Evolutionary conservation across 1,140 invertebrate species (phyloP).

Genomic region (Popillia japonica): DNA sequence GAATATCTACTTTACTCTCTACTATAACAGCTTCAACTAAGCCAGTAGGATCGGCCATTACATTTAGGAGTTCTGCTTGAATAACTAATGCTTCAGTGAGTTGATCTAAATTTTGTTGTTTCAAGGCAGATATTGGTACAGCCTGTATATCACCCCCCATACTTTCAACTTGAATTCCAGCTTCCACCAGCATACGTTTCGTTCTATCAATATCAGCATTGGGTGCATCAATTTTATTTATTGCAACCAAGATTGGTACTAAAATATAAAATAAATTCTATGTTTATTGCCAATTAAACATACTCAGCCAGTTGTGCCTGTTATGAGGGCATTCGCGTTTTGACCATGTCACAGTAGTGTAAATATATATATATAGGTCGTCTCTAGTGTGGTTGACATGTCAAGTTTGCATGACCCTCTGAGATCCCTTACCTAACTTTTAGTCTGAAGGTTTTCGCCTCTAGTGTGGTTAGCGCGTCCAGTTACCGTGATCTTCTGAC

Average conservation of each 20-base stretch:
- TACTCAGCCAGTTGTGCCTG: no score
- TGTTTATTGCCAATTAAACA: no score
- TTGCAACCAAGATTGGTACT: constrained; percentile 97
- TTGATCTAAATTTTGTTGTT: constrained; percentile 79
- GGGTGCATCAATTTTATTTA: constrained; percentile 98
- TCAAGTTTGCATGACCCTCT: no score
- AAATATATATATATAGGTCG: no score
- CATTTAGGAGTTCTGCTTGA: constrained; percentile 89
- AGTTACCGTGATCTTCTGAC: no score
- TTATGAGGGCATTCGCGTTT: no score
- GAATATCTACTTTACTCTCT: constrained; percentile 81
- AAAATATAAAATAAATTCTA: constrained; percentile 57
- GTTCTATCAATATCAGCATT: constrained; percentile 82
- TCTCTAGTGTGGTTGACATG: no score
- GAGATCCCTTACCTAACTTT: no score
- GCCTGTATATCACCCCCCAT: constrained; percentile 92
- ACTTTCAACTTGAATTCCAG: constrained; percentile 87
- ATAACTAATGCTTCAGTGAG: constrained; percentile 86
- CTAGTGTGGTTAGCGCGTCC: no score
- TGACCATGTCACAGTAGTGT: no score
- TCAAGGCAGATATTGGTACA: constrained; percentile 90
- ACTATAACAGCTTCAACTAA: constrained; percentile 89
- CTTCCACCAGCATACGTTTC: constrained; percentile 75
- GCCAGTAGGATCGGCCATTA: constrained; percentile 84
- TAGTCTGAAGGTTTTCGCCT: no score